phyloP scores from a whole-genome alignment of 1,140 invertebrate species.

The Plutomurus gul region DNA sequence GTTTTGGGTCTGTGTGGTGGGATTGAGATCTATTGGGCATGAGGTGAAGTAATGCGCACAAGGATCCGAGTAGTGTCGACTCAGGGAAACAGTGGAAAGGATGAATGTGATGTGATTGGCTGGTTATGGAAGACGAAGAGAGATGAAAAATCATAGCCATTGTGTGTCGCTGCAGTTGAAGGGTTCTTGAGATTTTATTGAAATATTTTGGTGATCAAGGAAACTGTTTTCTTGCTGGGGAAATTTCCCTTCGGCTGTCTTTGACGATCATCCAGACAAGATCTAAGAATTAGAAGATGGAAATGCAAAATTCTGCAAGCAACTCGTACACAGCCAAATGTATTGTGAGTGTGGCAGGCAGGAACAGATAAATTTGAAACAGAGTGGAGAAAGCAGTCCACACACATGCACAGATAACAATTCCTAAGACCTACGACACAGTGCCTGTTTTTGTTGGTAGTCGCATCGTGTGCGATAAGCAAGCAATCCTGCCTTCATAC shows the following conservation, averaged over 20 bases:
- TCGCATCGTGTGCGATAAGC: no score
- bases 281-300: background rate
- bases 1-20: constrained; percentile 8
- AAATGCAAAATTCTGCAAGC: background rate
- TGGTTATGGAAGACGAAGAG: constrained; percentile 23
- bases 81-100: constrained; percentile 16
- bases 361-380: constrained; percentile 6
- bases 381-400: background rate
- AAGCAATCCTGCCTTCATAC: no score
- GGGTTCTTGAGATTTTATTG: constrained; percentile 42
- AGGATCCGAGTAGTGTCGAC: constrained; percentile 7
- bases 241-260: constrained; percentile 32
- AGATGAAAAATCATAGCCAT: constrained; percentile 23
- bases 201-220: constrained; percentile 37
- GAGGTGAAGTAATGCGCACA: constrained; percentile 22
- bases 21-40: constrained; percentile 24
- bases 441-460: no score
- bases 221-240: background rate
- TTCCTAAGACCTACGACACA: no score
- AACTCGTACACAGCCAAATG: background rate
- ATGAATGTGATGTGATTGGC: constrained; percentile 28
- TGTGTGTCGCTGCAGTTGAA: constrained; percentile 34
- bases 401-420: no score
- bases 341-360: background rate
- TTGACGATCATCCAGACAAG: background rate